Percentiles rank a stretch among this genome's conserved stretches.
These are phyloP conservation scores for Botia almorhae DNA, from an alignment of 2,797 vertebrate genomes.

Conservation along the genomic window DNA sequence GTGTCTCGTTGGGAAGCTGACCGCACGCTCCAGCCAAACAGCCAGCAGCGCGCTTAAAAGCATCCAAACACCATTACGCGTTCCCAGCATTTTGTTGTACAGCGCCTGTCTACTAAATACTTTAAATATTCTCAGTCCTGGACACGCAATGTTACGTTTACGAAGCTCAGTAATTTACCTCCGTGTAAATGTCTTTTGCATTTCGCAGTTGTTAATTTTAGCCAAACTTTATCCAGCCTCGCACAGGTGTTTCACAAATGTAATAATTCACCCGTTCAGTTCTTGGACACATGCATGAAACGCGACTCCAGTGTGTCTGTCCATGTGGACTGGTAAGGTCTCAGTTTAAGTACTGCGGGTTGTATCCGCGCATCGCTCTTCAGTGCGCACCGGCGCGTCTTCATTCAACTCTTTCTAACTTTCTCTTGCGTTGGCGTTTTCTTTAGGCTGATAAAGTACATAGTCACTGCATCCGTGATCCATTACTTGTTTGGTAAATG, in stretches of 20 bases:
- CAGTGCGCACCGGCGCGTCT: constrained; percentile 73
- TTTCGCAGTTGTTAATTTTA: constrained; percentile 1
- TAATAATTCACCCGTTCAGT: background rate
- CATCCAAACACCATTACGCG: constrained; percentile 65
- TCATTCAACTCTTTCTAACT: constrained; percentile 68
- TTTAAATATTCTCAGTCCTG: background rate
- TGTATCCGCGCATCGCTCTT: constrained; percentile 60
- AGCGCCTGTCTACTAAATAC: background rate
- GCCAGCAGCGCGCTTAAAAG: constrained; percentile 73
- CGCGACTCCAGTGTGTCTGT: constrained; percentile 44
- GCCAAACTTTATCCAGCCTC: constrained; percentile 5
- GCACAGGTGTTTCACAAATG: constrained; percentile 6
- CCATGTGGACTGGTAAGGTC: constrained; percentile 38
- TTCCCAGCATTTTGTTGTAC: constrained; percentile 66
- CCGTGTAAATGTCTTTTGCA: background rate
- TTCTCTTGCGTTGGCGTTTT: constrained; percentile 28
- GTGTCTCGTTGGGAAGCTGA: constrained; percentile 77
- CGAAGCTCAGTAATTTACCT: background rate
- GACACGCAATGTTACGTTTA: too few species aligned
- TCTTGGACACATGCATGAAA: background rate
- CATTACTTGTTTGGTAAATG: constrained; percentile 67
- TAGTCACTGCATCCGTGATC: constrained; percentile 53
- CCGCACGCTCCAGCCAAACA: constrained; percentile 68
- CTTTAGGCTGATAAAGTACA: background rate
- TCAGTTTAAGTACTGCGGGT: constrained; percentile 53